A percentile compares a stretch with the other conserved stretches of the same genome.
These are phyloP conservation scores for Fragariocoptes setiger DNA, from an alignment of 1,140 invertebrate species.

Conservation along the genomic window DNA sequence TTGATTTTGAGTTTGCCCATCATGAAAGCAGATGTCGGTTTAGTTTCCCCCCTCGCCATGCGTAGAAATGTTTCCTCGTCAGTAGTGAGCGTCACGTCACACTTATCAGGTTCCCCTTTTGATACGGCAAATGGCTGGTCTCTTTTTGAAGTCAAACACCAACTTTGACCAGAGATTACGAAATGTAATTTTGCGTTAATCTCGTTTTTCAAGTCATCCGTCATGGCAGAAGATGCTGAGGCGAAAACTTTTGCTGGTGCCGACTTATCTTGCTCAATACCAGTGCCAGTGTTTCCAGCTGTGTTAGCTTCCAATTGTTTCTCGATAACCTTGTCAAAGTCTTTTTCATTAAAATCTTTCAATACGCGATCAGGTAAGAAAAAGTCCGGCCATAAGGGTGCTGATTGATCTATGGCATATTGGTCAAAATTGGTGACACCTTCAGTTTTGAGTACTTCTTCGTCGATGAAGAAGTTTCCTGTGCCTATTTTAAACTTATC, in stretches of 20 bases:
- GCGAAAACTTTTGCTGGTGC: neutral
- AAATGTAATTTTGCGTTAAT: slow-evolving; percentile 8
- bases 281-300: no score
- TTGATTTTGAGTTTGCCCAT: slow-evolving; percentile 75
- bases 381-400: slow-evolving; percentile 49
- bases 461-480: slow-evolving; percentile 78
- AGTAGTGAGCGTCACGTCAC: slow-evolving; percentile 59
- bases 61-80: slow-evolving; percentile 25
- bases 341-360: slow-evolving; percentile 7
- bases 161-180: slow-evolving; percentile 8
- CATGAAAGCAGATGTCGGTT: slow-evolving; percentile 73
- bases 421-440: slow-evolving; percentile 52
- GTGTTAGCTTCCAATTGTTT: neutral
- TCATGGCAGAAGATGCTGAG: neutral
- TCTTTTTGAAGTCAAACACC: slow-evolving; percentile 5
- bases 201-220: slow-evolving; percentile 8
- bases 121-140: slow-evolving; percentile 3
- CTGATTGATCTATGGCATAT: slow-evolving; percentile 49
- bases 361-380: slow-evolving; percentile 34
- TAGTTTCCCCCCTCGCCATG: slow-evolving; percentile 26
- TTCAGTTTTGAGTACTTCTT: slow-evolving; percentile 42
- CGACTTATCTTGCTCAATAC: no score
- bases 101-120: slow-evolving; percentile 15
- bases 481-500: slow-evolving; percentile 37
- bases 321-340: neutral